phyloP scores from a whole-genome alignment of 2,888 invertebrate genomes.

The Podabrus alpinus region DNA sequence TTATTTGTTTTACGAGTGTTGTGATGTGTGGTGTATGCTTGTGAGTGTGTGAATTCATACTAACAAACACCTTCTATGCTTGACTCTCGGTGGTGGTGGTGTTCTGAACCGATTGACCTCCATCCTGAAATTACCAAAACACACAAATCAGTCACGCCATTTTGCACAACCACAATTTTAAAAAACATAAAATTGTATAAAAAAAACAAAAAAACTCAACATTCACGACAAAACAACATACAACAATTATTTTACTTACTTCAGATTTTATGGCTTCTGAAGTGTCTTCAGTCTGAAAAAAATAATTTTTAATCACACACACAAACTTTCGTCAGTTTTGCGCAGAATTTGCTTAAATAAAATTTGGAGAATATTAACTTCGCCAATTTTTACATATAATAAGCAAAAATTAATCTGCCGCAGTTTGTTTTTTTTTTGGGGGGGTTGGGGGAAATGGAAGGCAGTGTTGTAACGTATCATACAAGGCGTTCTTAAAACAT shows the following conservation, averaged over 20 bases:
- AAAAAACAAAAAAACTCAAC: not conserved
- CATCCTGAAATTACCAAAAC: conserved; percentile 55
- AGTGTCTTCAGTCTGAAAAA: conserved; percentile 52
- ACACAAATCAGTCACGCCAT: conserved; percentile 9
- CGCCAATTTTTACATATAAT: not conserved
- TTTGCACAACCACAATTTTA: not conserved
- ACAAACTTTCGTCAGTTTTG: not conserved
- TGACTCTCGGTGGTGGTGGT: conserved; percentile 65
- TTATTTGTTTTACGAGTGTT: conserved; percentile 36
- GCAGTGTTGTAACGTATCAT: not conserved
- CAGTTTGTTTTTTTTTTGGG: not conserved
- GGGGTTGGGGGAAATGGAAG: not conserved
- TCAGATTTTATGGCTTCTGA: conserved; percentile 52
- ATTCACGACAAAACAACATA: conserved; percentile 9
- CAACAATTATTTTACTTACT: conserved; percentile 47
- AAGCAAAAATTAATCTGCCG: not conserved
- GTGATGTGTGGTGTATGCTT: not conserved
- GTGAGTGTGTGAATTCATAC: conserved; percentile 35
- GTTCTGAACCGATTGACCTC: conserved; percentile 63
- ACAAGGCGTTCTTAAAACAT: too few relatives aligned
- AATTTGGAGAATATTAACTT: not conserved
- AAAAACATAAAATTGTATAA: not conserved
- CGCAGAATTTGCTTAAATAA: not conserved
- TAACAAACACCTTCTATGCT: conserved; percentile 54
- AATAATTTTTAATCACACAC: not conserved